phyloP scores from a whole-genome alignment of 2,113 vertebrate genomes.

The Excalfactoria chinensis region DNA sequence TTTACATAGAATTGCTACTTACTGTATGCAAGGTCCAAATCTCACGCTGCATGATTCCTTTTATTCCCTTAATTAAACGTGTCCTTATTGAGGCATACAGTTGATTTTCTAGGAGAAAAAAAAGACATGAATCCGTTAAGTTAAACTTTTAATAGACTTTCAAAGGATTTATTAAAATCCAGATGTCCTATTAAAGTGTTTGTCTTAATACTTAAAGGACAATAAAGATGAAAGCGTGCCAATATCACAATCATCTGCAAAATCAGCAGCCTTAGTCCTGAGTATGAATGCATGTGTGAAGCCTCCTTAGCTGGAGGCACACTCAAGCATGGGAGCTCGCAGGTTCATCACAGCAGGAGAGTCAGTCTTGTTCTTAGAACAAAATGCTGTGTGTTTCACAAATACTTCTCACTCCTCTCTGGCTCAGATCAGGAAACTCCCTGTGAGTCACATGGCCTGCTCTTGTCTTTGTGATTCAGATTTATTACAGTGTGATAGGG shows the following conservation, averaged over 20 bases:
- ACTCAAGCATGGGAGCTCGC: not conserved
- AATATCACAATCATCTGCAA: not conserved
- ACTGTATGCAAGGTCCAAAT: not conserved
- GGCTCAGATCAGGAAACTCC: not conserved
- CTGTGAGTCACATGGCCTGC: not conserved
- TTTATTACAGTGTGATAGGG: not conserved
- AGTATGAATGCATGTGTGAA: rapidly evolving
- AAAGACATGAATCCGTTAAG: conserved; percentile 34
- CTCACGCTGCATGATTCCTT: not conserved
- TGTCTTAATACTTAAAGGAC: conserved; percentile 56
- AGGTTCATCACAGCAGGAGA: not conserved
- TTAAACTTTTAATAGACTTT: conserved; percentile 64
- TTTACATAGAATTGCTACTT: not conserved
- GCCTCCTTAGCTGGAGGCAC: rapidly evolving
- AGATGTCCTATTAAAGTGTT: conserved; percentile 24
- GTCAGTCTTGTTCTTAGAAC: not conserved
- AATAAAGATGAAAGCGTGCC: conserved; percentile 33
- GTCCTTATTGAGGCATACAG: conserved; percentile 53
- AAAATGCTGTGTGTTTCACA: not conserved
- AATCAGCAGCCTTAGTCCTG: not conserved
- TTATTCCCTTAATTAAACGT: conserved; percentile 27
- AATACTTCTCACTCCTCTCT: not conserved
- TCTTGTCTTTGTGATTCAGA: not conserved
- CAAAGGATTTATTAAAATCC: conserved; percentile 61
- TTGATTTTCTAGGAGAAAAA: not conserved